These are phyloP conservation scores for Eristalis tenax DNA, from an alignment of 2,888 invertebrate genomes.

Conservation along the genomic window DNA sequence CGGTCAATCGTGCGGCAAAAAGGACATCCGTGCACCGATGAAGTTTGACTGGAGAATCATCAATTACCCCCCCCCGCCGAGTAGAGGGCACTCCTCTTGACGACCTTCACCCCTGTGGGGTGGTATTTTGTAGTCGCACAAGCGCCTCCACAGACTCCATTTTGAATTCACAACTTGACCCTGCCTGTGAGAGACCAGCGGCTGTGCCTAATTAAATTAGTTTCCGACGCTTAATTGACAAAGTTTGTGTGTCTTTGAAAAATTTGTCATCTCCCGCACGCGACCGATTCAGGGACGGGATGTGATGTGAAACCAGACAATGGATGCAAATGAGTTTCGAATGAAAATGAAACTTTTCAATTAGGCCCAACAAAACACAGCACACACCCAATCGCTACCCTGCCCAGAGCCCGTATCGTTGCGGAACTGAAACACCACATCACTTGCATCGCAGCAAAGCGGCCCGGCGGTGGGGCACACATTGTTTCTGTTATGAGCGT, in stretches of 20 bases:
- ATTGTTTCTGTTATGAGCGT: not conserved
- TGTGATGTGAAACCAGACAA: not conserved
- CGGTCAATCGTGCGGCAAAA: not conserved
- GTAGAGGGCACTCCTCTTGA: no score
- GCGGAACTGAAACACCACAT: not conserved
- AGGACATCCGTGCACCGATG: not conserved
- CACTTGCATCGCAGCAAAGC: not conserved
- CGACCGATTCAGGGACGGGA: no score
- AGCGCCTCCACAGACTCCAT: not conserved
- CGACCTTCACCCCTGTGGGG: not conserved
- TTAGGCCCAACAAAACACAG: slow-evolving; percentile 32
- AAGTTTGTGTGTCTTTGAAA: slow-evolving; percentile 30
- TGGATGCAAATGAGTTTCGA: slow-evolving; percentile 13
- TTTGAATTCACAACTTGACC: not conserved
- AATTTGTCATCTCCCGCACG: not conserved
- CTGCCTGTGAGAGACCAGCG: not conserved
- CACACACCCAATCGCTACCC: not conserved
- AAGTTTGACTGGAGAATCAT: not conserved
- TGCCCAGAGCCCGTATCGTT: not conserved
- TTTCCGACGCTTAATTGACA: slow-evolving; percentile 50
- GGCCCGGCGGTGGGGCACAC: no score
- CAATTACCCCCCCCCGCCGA: not conserved
- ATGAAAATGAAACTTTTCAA: slow-evolving; percentile 58
- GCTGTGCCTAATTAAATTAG: slow-evolving; percentile 25
- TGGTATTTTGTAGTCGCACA: not conserved